phyloP scores from a whole-genome alignment of 2,888 invertebrate genomes.

The Troides helena region DNA sequence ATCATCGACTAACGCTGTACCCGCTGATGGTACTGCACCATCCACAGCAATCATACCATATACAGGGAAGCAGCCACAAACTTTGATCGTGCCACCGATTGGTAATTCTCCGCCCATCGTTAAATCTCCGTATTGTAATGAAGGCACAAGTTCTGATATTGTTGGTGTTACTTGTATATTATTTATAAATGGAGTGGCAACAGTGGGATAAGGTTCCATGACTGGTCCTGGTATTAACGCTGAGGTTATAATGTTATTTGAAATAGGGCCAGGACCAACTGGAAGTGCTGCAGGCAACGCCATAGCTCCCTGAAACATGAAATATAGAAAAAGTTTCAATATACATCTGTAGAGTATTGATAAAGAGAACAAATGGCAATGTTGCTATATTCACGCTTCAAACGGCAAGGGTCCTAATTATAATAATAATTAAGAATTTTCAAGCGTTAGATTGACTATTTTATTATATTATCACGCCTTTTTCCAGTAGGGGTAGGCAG shows the following conservation, averaged over 20 bases:
- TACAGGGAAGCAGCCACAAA: conserved; percentile 63
- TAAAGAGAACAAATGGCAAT: background rate
- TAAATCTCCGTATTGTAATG: conserved; percentile 60
- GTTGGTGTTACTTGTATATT: conserved; percentile 51
- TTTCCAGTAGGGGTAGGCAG: too few relatives aligned
- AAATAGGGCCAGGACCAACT: conserved; percentile 17
- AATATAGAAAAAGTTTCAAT: background rate
- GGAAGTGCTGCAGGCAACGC: conserved; percentile 28
- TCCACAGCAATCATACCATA: conserved; percentile 62
- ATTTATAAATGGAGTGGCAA: conserved; percentile 33
- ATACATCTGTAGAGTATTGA: background rate
- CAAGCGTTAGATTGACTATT: too few relatives aligned
- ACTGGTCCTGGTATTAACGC: conserved; percentile 25
- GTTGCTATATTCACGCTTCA: too few relatives aligned
- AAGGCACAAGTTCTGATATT: conserved; percentile 58
- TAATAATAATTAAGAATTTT: background rate
- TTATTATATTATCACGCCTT: too few relatives aligned
- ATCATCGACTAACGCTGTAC: conserved; percentile 51
- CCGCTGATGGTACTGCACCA: conserved; percentile 57
- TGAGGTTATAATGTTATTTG: conserved; percentile 16
- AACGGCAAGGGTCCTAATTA: too few relatives aligned
- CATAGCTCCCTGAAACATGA: conserved; percentile 32
- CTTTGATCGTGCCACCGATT: conserved; percentile 59
- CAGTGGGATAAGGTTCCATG: conserved; percentile 20
- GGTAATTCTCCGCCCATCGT: conserved; percentile 58